Conservation (phyloP, 2,888 invertebrate genomes). For the Seira musarum region DNA sequence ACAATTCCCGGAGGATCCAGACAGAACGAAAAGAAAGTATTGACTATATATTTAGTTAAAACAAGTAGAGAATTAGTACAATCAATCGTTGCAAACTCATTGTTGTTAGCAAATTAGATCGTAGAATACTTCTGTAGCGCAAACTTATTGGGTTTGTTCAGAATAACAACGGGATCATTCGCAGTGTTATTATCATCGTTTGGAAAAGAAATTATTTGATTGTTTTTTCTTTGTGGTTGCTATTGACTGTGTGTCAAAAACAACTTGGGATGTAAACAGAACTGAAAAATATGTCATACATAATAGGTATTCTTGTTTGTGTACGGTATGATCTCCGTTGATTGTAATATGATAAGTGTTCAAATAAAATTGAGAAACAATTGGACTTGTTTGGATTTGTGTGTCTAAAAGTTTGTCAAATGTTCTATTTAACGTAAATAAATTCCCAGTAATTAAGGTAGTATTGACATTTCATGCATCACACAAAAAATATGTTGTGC, state of each 20-base stretch:
- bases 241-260: not conserved
- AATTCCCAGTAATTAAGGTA: not conserved
- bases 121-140: too few relatives aligned
- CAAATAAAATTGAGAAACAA: too few relatives aligned
- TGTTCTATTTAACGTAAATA: not conserved
- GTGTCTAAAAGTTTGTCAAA: too few relatives aligned
- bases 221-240: too few relatives aligned
- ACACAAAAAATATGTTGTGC: not conserved
- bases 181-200: constrained; percentile 69
- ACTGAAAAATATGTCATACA: not conserved
- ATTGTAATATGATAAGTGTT: not conserved
- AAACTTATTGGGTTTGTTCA: too few relatives aligned
- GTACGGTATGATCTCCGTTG: not conserved
- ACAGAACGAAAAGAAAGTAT: not conserved
- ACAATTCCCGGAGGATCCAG: not conserved
- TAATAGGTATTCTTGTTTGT: too few relatives aligned
- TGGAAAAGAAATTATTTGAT: not conserved
- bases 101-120: too few relatives aligned
- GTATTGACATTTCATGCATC: too few relatives aligned
- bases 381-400: too few relatives aligned
- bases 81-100: not conserved
- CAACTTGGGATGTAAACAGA: not conserved
- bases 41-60: not conserved
- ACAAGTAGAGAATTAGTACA: not conserved
- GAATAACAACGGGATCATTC: constrained; percentile 63